Evolutionary conservation across 1,140 invertebrate species (phyloP).

Genomic region (Hestina assimilis): DNA sequence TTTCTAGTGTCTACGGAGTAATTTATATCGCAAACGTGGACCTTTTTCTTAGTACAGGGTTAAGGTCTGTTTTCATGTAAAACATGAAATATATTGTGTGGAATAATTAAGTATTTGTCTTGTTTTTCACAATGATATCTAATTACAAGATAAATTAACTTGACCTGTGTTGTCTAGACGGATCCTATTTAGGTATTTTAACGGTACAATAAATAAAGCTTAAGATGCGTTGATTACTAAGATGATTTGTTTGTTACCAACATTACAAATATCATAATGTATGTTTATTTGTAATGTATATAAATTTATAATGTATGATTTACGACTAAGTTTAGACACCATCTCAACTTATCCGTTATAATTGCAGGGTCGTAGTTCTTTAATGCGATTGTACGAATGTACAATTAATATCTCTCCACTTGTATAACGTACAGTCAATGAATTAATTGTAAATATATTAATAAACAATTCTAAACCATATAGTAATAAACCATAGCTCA

Average conservation of each 20-base stretch:
- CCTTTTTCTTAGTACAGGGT: neutral
- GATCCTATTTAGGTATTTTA: no score
- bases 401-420: conserved; percentile 20
- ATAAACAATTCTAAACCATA: conserved; percentile 5
- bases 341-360: conserved; percentile 11
- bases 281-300: no score
- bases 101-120: neutral
- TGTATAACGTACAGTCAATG: conserved; percentile 2
- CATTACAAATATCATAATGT: neutral
- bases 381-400: conserved; percentile 17
- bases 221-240: no score
- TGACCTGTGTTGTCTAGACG: no score
- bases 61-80: neutral
- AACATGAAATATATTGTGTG: neutral
- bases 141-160: no score
- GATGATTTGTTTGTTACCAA: no score
- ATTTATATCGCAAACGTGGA: neutral
- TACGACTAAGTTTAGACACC: neutral
- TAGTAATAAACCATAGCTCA: neutral
- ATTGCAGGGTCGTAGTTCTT: conserved; percentile 9
- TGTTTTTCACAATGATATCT: no score
- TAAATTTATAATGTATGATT: no score
- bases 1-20: conserved; percentile 8
- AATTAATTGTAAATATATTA: neutral
- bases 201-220: no score